Conservation (phyloP, 2,888 invertebrate species). For the Nudaria mundana region DNA sequence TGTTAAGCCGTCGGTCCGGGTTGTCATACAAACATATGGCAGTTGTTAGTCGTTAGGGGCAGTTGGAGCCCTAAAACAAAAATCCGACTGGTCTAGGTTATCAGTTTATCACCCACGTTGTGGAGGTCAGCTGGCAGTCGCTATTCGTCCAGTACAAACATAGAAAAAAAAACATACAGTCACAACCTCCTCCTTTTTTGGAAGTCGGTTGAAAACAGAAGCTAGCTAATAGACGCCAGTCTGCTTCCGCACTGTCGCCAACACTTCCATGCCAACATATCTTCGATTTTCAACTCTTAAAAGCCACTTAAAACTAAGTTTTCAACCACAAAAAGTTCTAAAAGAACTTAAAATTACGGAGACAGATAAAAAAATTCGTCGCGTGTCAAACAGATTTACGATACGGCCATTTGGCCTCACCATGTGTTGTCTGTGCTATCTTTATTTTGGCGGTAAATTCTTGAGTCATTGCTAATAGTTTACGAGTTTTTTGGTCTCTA, state of each 20-base stretch:
- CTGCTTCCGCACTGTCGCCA: slow-evolving; percentile 4
- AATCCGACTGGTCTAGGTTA: no score
- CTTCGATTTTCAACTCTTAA: slow-evolving; percentile 7
- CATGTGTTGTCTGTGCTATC: slow-evolving; percentile 6
- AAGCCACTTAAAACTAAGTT: slow-evolving; percentile 19
- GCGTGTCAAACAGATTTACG: slow-evolving; percentile 32
- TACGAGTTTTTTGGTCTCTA: background rate
- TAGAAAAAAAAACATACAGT: no score
- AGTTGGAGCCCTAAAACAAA: no score
- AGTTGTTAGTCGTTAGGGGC: no score
- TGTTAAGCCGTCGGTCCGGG: no score
- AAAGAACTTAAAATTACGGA: slow-evolving; percentile 14
- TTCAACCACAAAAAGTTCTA: slow-evolving; percentile 17
- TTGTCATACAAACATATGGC: no score
- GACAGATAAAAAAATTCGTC: slow-evolving; percentile 28
- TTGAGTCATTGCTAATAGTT: slow-evolving; percentile 5
- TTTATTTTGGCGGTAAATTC: slow-evolving; percentile 10
- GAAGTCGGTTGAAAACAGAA: no score
- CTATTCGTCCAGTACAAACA: no score
- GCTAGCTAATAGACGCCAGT: background rate
- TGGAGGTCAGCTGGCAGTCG: no score
- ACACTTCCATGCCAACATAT: slow-evolving; percentile 1
- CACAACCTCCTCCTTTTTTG: no score
- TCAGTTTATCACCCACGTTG: no score
- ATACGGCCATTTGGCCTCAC: slow-evolving; percentile 9